These are phyloP conservation scores for Hypomesus transpacificus DNA, from an alignment of 2,113 vertebrate species.

Conservation along the genomic window DNA sequence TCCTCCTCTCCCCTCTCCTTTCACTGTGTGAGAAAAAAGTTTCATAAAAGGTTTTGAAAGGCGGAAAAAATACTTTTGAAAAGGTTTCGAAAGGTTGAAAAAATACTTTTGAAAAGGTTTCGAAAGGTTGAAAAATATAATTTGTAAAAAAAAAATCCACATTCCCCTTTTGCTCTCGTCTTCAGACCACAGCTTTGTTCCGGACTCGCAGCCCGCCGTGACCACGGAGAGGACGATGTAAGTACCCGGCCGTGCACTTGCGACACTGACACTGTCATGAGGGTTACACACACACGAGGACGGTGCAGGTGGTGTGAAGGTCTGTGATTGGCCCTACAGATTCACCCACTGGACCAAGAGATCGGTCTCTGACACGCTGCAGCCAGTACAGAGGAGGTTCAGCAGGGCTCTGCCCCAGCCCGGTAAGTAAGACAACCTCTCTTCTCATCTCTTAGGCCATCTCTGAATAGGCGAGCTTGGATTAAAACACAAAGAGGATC, in stretches of 20 bases:
- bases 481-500: too few relatives aligned
- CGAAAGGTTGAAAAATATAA: too few relatives aligned
- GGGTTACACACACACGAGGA: too few relatives aligned
- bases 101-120: too few relatives aligned
- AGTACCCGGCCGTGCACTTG: slow-evolving; percentile 53
- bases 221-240: slow-evolving; percentile 67
- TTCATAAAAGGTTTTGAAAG: too few relatives aligned
- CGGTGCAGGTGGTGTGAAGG: neutral
- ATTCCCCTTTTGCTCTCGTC: slow-evolving; percentile 42
- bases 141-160: too few relatives aligned
- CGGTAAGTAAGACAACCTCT: slow-evolving; percentile 43
- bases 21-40: too few relatives aligned
- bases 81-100: too few relatives aligned
- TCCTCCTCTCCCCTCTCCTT: too few relatives aligned
- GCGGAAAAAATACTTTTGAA: too few relatives aligned
- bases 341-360: slow-evolving; percentile 45
- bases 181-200: slow-evolving; percentile 72
- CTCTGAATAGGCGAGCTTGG: neutral
- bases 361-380: slow-evolving; percentile 61
- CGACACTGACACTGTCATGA: too few relatives aligned
- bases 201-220: slow-evolving; percentile 72
- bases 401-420: slow-evolving; percentile 14
- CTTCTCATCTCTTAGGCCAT: neutral
- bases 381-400: slow-evolving; percentile 50
- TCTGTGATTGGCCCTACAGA: slow-evolving; percentile 24